phyloP scores from a whole-genome alignment of 2,888 invertebrate species.

The Clitarchus hookeri region DNA sequence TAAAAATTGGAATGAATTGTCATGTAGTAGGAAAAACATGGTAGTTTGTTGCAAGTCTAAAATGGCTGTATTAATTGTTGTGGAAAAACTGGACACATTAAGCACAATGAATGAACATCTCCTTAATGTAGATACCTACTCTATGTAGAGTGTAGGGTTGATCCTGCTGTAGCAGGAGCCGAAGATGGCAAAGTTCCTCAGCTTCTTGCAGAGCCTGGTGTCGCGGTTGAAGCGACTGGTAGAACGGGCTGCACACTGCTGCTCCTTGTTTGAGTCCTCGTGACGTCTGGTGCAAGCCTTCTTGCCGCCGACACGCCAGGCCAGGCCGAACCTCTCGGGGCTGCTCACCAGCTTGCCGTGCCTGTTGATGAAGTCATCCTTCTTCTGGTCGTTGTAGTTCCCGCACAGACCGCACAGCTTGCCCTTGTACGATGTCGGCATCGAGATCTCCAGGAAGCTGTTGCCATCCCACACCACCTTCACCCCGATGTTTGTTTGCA shows the following conservation, averaged over 20 bases:
- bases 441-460: conserved; percentile 84
- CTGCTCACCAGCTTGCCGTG: conserved; percentile 70
- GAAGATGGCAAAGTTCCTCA: conserved; percentile 64
- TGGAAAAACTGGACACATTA: neutral
- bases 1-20: no score
- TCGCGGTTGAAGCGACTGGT: conserved; percentile 46
- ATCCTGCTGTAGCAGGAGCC: conserved; percentile 78
- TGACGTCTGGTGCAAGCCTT: conserved; percentile 67
- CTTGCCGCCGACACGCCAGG: conserved; percentile 88
- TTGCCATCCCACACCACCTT: conserved; percentile 92
- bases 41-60: no score
- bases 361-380: conserved; percentile 80
- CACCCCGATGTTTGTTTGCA: conserved; percentile 74
- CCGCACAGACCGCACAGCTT: conserved; percentile 92
- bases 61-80: neutral
- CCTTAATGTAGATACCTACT: conserved; percentile 52
- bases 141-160: conserved; percentile 80
- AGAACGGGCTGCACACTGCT: conserved; percentile 35
- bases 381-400: conserved; percentile 85
- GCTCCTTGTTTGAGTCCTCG: conserved; percentile 53
- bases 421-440: conserved; percentile 74
- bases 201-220: conserved; percentile 58
- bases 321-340: conserved; percentile 74
- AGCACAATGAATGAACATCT: neutral
- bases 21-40: no score